Evolutionary conservation across 2,113 vertebrate genomes (phyloP), one percentile per base, ranked within the genome.

Genomic region (Atlantisia rogersi): DNA sequence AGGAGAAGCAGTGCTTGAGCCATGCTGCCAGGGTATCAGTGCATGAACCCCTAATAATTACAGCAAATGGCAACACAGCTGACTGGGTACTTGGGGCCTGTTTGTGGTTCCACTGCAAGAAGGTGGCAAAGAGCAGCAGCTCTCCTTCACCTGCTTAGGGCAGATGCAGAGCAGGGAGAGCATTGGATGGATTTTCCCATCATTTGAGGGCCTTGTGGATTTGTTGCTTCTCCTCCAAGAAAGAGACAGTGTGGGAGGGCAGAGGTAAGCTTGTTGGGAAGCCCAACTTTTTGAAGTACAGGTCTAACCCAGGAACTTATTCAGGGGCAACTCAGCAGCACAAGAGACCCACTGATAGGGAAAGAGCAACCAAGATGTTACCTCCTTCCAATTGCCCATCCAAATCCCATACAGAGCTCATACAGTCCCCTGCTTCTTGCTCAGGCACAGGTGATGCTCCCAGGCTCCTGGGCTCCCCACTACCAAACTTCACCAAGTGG

Each of bases 81-180:
- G 55, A 37, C 35, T 0, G 0, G 68, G 67, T 29, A 6, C 40
- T 5, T 0, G 0, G 28, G 37, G 42, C 79, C 5, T 12, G 3
- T 15, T 42, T 77, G 37, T 50, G 39, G 39, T 5, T 24, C 37
- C 55, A 32, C 3, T 3, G 58, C 8, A 20, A 53, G 25, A 31
- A 37, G 79, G 4, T 2, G 37, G 25, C 31, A 62, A 25, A 69
- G 32, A 32, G 12, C 26, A 42, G 48, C 25, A 74, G 79, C 35
- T 31, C 26, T 68, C 42, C 70, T 82, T 17, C 29, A 15, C 17
- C 71, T 86, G 53, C 80, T 48, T 16, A 44, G 21, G 77, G 71
- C 39, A 60, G 55, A 76, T n/a, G 15, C 44, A 48, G 19, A 64
- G 35, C n/a, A 35, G 26, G 24, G 44, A 44, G 35, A 20, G 35